Percentiles rank a stretch among this genome's conserved stretches.
These are phyloP conservation scores for Pedicia rivosa DNA, from an alignment of 2,888 invertebrate species.

Conservation along the genomic window DNA sequence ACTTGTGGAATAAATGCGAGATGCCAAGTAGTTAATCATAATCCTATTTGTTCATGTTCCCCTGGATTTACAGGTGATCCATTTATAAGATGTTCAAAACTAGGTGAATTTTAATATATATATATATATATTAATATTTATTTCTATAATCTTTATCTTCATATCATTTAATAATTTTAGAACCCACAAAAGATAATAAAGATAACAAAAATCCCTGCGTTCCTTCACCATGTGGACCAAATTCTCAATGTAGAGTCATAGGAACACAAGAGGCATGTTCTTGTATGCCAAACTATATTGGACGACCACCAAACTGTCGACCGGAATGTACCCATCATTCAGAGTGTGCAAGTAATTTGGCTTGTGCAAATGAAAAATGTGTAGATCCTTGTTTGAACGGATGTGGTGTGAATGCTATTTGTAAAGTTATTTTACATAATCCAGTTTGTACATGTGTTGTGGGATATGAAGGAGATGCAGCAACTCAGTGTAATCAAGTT, in stretches of 20 bases:
- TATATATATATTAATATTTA: neutral
- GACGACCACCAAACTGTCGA: slow-evolving; percentile 72
- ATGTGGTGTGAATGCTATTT: slow-evolving; percentile 66
- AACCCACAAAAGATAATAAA: slow-evolving; percentile 26
- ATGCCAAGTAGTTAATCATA: slow-evolving; percentile 50
- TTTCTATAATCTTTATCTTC: slow-evolving; percentile 20
- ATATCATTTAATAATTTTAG: too few species aligned
- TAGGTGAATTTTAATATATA: too few species aligned
- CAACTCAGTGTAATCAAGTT: slow-evolving; percentile 33
- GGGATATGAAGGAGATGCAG: slow-evolving; percentile 69
- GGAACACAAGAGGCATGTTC: slow-evolving; percentile 75
- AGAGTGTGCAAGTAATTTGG: slow-evolving; percentile 66
- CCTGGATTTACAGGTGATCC: slow-evolving; percentile 48
- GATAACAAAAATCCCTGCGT: slow-evolving; percentile 48
- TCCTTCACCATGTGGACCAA: slow-evolving; percentile 71
- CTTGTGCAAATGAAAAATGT: slow-evolving; percentile 68
- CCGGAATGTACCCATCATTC: slow-evolving; percentile 68
- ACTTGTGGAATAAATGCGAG: slow-evolving; percentile 47
- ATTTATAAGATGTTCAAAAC: slow-evolving; percentile 34
- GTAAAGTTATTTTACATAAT: slow-evolving; percentile 70
- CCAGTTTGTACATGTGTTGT: slow-evolving; percentile 67
- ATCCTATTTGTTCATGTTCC: slow-evolving; percentile 49
- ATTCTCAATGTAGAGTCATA: slow-evolving; percentile 65
- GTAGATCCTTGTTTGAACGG: slow-evolving; percentile 66
- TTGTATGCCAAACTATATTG: slow-evolving; percentile 62